Percentiles rank a stretch among this genome's conserved stretches.
Conservation (phyloP, 2,888 invertebrate genomes). For the Schizaphis graminum region DNA sequence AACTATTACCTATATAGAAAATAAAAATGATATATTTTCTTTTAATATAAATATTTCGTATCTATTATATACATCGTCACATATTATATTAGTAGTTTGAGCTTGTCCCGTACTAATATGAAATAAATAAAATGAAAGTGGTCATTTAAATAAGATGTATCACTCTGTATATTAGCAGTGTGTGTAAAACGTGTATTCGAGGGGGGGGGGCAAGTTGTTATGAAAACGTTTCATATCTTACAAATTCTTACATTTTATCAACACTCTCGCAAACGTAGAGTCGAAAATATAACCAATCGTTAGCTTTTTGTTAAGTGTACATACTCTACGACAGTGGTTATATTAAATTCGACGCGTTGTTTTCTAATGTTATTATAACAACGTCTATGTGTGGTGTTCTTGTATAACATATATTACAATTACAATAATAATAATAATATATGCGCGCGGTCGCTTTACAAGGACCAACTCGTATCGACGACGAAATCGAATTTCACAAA, state of each 20-base stretch:
- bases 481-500: neutral
- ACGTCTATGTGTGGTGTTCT: neutral
- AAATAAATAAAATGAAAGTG: neutral
- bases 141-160: neutral
- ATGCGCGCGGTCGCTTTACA: neutral
- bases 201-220: neutral
- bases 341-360: neutral
- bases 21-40: no score
- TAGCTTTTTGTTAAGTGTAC: neutral
- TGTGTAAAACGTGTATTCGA: neutral
- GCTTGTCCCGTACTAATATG: no score
- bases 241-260: neutral
- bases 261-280: neutral
- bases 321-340: neutral
- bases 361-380: neutral
- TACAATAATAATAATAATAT: neutral
- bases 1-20: no score
- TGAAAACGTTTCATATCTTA: neutral
- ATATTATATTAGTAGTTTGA: no score
- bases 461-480: neutral
- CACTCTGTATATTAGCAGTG: neutral
- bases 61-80: no score
- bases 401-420: neutral
- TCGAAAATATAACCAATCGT: neutral
- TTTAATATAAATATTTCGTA: no score